Conservation (phyloP, 1,140 invertebrate species). For the Drosophila jambulina region DNA sequence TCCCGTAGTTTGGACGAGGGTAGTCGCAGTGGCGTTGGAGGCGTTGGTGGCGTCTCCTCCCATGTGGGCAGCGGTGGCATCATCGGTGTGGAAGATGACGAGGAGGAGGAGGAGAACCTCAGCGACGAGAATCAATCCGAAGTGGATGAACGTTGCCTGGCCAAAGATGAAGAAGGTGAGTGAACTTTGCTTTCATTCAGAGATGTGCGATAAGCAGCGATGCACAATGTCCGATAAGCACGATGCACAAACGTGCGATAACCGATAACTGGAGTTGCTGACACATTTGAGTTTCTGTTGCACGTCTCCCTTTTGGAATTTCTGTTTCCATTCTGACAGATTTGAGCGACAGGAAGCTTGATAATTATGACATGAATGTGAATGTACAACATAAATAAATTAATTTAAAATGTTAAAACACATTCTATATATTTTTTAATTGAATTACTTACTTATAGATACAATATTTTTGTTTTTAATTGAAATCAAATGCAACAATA, state of each 20-base stretch:
- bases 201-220: constrained; percentile 29
- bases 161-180: constrained; percentile 94
- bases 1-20: constrained; percentile 77
- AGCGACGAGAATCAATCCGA: constrained; percentile 91
- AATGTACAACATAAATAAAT: not conserved
- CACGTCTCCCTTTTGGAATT: constrained; percentile 12
- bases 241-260: constrained; percentile 17
- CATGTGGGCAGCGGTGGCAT: constrained; percentile 88
- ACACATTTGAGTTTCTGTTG: constrained; percentile 28
- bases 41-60: constrained; percentile 79
- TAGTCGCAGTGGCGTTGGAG: constrained; percentile 85
- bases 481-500: not conserved
- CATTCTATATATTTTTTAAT: fast-evolving
- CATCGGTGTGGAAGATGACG: constrained; percentile 86
- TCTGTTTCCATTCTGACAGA: constrained; percentile 86
- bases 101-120: constrained; percentile 92
- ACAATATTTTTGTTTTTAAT: not conserved
- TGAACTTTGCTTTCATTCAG: constrained; percentile 62
- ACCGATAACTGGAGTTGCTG: constrained; percentile 31
- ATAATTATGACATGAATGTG: constrained; percentile 47
- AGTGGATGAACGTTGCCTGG: constrained; percentile 87
- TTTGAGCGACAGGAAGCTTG: constrained; percentile 82
- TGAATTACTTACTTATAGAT: not conserved
- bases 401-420: not conserved
- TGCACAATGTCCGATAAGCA: constrained; percentile 17